These are phyloP conservation scores for Tetraneura akinire DNA, from an alignment of 1,140 invertebrate genomes.

Conservation along the genomic window DNA sequence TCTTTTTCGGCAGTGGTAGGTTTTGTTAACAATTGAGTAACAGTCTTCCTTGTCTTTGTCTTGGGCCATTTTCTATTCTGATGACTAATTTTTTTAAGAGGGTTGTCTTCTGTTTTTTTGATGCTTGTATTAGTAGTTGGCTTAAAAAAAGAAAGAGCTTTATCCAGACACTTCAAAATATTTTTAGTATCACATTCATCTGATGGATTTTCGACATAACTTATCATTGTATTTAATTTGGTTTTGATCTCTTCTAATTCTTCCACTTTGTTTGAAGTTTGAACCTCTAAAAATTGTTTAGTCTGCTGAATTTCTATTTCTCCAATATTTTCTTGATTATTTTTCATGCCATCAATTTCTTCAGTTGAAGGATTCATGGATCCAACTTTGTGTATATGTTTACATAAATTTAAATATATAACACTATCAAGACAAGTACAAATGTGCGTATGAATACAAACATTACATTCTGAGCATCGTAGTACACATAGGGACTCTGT, in stretches of 20 bases:
- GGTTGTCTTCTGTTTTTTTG: no score
- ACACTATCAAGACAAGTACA: constrained; percentile 39
- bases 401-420: constrained; percentile 29
- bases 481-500: constrained; percentile 9
- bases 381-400: constrained; percentile 33
- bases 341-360: background rate
- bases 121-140: no score
- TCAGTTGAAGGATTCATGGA: no score
- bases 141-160: no score
- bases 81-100: no score
- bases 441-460: constrained; percentile 26
- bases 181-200: no score
- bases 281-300: background rate
- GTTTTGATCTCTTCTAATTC: background rate
- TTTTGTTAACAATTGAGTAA: background rate
- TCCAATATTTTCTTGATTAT: background rate
- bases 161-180: background rate
- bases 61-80: no score
- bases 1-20: background rate
- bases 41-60: background rate
- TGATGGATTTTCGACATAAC: background rate
- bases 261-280: background rate
- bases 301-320: background rate
- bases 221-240: background rate
- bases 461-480: constrained; percentile 35